Conservation (phyloP, 2,888 invertebrate species). For the Coecobrya sp. region DNA sequence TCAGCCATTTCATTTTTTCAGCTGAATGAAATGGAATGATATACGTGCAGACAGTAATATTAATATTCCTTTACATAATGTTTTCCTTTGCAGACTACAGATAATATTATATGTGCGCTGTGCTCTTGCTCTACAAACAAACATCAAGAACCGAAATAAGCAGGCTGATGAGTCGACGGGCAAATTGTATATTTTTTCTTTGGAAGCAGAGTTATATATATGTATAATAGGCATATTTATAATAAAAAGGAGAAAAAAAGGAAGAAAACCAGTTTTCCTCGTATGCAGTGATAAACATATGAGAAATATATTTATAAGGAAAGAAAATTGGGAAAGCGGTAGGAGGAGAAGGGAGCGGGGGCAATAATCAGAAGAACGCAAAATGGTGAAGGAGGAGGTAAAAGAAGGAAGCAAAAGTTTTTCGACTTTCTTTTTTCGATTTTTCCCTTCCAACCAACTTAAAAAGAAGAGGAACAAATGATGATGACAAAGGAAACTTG, state of each 20-base stretch:
- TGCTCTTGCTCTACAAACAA: slow-evolving; percentile 23
- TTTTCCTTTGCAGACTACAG: neutral
- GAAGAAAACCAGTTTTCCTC: slow-evolving; percentile 23
- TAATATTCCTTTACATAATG: neutral
- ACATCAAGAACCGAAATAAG: slow-evolving; percentile 4
- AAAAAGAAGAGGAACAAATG: slow-evolving; percentile 62
- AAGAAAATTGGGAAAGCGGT: slow-evolving; percentile 21
- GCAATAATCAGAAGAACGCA: slow-evolving; percentile 41
- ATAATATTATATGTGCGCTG: neutral
- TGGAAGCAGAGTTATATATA: neutral
- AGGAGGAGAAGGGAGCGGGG: neutral
- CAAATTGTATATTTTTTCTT: slow-evolving; percentile 53
- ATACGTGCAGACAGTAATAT: neutral
- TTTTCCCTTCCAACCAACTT: slow-evolving; percentile 50
- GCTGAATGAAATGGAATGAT: neutral
- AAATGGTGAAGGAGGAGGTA: neutral
- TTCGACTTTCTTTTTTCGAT: slow-evolving; percentile 68
- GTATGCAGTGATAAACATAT: neutral
- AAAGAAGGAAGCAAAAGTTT: slow-evolving; percentile 55
- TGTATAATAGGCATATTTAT: slow-evolving; percentile 30
- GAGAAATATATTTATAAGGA: neutral
- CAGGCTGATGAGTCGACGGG: slow-evolving; percentile 25
- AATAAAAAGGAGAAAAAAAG: slow-evolving; percentile 37
- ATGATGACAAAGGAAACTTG: slow-evolving; percentile 70
- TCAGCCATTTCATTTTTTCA: slow-evolving; percentile 22